Evolutionary conservation across 2,888 invertebrate species (phyloP), one percentile per base, ranked within the genome.

Genomic region (Lysandra bellargus): DNA sequence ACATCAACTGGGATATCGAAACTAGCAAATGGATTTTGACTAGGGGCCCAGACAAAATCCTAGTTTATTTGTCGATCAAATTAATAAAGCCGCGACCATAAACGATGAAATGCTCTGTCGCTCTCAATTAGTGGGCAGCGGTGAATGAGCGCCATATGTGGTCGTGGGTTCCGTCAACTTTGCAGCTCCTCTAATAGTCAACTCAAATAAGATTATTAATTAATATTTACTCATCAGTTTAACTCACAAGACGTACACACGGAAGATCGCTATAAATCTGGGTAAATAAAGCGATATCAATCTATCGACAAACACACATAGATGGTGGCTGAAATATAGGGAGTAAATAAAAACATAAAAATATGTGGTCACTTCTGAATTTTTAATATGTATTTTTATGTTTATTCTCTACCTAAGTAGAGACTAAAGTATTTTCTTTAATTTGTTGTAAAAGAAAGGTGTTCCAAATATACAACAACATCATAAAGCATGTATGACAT

Each of bases 101-200:
- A 92, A 94, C 92, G 92, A 92, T 88, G 89, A 90, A 92, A 92
- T 93, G 91, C 91, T 90, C 90, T 90, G 92, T 90, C 91, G 91
- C 88, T 92, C 90, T 87, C 90, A 92, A 93, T 93, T 93, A 93
- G 93, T 90, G 89, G 86, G 87, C 87, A 88, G 89, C 91, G 88
- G 91, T 88, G 89, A 92, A 93, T 91, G 89, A 87, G 88, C 90
- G 86, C 90, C 90, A 88, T 92, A 93, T 93, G 92, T 93, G 92
- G 93, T 90, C 92, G 86, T 79, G 86, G 85, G 88, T 90, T 92
- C 88, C 90, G 86, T 89, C 85, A 88, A 89, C 88, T 89, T 88
- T 88, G 89, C 23, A 23, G 23, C 90, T 90, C 89, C 86, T 92
- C 91, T 91, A 92, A 93, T 91, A 83, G 85, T 82, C 87, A 90